Evolutionary conservation across 2,888 invertebrate species (phyloP), one percentile per base, ranked within the genome.

Genomic region (Eupithecia insigniata): DNA sequence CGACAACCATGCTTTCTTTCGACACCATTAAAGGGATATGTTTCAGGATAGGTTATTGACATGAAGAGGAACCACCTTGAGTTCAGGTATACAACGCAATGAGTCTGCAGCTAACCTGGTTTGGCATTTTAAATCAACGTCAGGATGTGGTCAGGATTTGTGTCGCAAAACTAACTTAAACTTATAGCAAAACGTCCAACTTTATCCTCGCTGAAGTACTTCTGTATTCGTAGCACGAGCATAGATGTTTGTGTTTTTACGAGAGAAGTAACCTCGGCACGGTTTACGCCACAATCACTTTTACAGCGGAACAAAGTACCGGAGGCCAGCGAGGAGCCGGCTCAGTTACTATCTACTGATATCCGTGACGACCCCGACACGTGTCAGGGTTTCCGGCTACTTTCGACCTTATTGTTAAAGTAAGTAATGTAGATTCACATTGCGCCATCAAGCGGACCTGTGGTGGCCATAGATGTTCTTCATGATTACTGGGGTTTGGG

Each of bases 231-330:
- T 43, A 8, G 43, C 43, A 43, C 43, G 43, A 16, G 18, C n/a
- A n/a, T 18, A 28, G 16, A 16, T 16, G 6, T 58, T 28, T 39
- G 51, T 51, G 7, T 72, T 66, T 66, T 69, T 69, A 69, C 62
- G 67, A 68, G 22, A n/a, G 34, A 43, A 70, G 67, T 73, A 76
- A 67, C 78, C 78, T 78, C 75, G 76, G 51, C 51, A 64, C 67
- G 65, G 46, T 77, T 75, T 76, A 77, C 72, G 78, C 69, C 74
- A 69, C 73, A 75, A 77, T 79, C 71, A 68, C 68, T 70, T 75
- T 76, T 77, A 69, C 70, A 28, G 39, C 51, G 43, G 32, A 67
- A 73, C 78, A 75, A 76, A 73, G 72, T 73, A 66, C 67, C 68
- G 51, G 10, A 8, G 51, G 51, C 51, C 51, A 8, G 46, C 51